A percentile compares a stretch with the other conserved stretches of the same genome.
Conservation (phyloP, 2,797 vertebrate species). For the Varecia variegata region DNA sequence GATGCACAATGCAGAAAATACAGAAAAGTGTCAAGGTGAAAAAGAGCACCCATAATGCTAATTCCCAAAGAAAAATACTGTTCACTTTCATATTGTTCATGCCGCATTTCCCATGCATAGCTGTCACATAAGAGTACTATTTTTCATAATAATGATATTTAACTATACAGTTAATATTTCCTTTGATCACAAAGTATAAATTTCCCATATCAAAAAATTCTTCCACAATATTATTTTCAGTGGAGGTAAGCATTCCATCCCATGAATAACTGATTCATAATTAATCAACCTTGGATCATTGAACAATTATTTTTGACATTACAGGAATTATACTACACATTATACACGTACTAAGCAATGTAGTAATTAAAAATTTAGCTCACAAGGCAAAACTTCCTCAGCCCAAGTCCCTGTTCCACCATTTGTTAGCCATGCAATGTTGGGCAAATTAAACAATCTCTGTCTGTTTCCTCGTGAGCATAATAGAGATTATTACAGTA, state of each 20-base stretch:
- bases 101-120: background rate
- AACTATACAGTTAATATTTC: background rate
- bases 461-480: background rate
- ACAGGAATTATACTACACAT: background rate
- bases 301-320: background rate
- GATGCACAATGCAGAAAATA: background rate
- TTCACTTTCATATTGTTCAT: background rate
- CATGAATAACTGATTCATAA: background rate
- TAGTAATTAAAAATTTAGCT: background rate
- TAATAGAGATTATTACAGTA: background rate
- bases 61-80: background rate
- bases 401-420: background rate
- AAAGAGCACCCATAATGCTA: background rate
- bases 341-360: background rate
- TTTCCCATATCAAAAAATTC: background rate
- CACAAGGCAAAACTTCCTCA: background rate
- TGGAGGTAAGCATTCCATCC: background rate
- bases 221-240: background rate
- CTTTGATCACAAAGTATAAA: background rate
- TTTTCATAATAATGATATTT: background rate
- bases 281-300: background rate
- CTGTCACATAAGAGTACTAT: background rate
- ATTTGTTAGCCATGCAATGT: background rate
- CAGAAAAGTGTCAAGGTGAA: background rate
- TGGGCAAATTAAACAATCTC: constrained; percentile 24